Base-by-base conservation (phyloP, 2,113 vertebrate genomes). In the Seriola quinqueradiata region DNA sequence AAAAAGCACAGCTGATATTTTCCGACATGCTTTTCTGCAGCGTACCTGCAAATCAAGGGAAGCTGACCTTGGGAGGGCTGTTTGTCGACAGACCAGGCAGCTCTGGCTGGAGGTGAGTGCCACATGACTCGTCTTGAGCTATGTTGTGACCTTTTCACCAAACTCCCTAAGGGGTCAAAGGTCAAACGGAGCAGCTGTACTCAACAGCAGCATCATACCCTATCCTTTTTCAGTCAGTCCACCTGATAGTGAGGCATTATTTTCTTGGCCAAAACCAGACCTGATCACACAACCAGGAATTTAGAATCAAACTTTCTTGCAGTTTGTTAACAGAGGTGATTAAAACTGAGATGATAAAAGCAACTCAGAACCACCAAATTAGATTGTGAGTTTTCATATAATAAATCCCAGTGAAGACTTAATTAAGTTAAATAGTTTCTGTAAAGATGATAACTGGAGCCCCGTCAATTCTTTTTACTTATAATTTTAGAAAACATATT, bases 21-120 rank as follows among this genome's bases (percentile, higher is more conserved):
- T 70, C 75, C 0, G 3, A 77, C 52, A 16, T 32, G 66, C 50
- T 80, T 77, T 61, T 80, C 70, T 5, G 28, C 79, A 81, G 74
- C 73, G 87, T 85, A 79, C 61, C 81, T 77, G 82, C 81, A 80
- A 78, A 75, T 68, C 48, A 3, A 58, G 61, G 79, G 59, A 80
- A 32, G 64, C 60, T 76, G 59, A 28, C 28, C 28, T 28, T 28
- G 28, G 28, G 28, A 50, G 79, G 59, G 34, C 17, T 42, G 61
- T 64, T 79, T 44, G 28, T 28, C 28, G 28, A 50, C 52, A 42
- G 4, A 69, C 38, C 77, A 25, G 84, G 70, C 69, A 76, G 61
- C 16, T 54, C 61, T 48, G 50, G n/a, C 79, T 54, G 63, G 38
- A 75, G 81, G 74, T 83, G 63, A 79, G 73, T 9, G 60, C 52